Conservation (phyloP, 1,140 invertebrate genomes). For the Eufriesea mexicana region DNA sequence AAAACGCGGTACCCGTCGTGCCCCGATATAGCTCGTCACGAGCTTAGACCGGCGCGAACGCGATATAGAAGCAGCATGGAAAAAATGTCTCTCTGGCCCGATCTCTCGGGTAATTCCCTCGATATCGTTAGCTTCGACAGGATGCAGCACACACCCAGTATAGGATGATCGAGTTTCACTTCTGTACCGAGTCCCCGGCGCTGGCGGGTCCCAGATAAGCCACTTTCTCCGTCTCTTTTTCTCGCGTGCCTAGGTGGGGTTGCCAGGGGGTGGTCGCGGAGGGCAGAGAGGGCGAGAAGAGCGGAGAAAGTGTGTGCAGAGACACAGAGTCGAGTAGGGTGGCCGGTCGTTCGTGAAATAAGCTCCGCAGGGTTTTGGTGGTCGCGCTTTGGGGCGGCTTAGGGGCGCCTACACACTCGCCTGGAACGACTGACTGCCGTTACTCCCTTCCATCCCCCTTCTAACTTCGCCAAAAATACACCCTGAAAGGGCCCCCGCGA, state of each 20-base stretch:
- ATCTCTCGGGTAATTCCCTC: not conserved
- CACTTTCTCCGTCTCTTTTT: conserved; percentile 67
- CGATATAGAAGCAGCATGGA: not conserved
- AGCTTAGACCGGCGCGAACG: not conserved
- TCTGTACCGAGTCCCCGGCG: conserved; percentile 62
- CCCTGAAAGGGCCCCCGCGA: conserved; percentile 68
- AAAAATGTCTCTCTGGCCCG: not conserved
- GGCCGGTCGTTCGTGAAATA: conserved; percentile 82
- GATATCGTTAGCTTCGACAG: conserved; percentile 33
- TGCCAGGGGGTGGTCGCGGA: not conserved
- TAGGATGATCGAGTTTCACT: conserved; percentile 67
- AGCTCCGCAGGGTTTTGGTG: conserved; percentile 81
- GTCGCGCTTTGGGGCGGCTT: conserved; percentile 79
- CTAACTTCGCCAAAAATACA: conserved; percentile 57
- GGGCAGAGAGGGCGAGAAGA: conserved; percentile 14
- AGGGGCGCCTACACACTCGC: conserved; percentile 68
- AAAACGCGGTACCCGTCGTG: not conserved
- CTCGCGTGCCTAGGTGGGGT: conserved; percentile 48
- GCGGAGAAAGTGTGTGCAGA: conserved; percentile 52
- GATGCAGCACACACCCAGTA: conserved; percentile 54
- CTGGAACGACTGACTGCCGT: conserved; percentile 71
- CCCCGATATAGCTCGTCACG: not conserved
- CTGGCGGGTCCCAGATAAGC: conserved; percentile 76
- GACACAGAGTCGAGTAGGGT: conserved; percentile 71
- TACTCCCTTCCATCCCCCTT: conserved; percentile 44